Conservation (phyloP, 2,888 invertebrate species). For the Caenorhabditis sulstoni region DNA sequence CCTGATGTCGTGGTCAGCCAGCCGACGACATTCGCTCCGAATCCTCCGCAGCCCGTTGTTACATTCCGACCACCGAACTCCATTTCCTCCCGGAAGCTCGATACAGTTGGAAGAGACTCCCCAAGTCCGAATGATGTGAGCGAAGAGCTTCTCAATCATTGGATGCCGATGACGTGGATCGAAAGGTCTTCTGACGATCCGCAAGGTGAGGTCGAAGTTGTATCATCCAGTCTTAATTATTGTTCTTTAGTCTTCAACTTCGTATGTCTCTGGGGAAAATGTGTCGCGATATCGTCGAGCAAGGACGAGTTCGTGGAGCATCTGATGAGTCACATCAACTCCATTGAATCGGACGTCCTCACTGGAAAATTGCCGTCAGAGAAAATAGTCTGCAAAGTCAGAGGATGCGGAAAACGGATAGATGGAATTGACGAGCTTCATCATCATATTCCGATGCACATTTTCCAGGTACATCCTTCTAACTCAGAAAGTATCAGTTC, state of each 20-base stretch:
- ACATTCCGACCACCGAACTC: not conserved
- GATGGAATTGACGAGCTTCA: conserved; percentile 48
- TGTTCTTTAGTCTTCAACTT: conserved; percentile 46
- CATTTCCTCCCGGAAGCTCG: not conserved
- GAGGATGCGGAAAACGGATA: conserved; percentile 55
- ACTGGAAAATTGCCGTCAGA: not conserved
- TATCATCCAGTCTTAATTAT: too few relatives aligned
- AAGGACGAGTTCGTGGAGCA: conserved; percentile 59
- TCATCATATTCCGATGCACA: conserved; percentile 67
- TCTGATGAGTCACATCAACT: conserved; percentile 50
- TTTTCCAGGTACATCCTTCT: conserved; percentile 37
- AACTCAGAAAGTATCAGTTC: too few relatives aligned
- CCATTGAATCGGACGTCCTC: conserved; percentile 3
- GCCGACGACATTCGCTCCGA: too few relatives aligned
- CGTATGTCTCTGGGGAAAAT: conserved; percentile 64
- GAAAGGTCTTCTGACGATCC: conserved; percentile 51
- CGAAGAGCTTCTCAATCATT: conserved; percentile 48
- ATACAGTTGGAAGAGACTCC: not conserved
- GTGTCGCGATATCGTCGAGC: conserved; percentile 35
- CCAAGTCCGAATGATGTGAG: not conserved
- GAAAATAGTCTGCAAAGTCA: conserved; percentile 47
- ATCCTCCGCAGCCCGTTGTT: too few relatives aligned
- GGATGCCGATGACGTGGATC: conserved; percentile 62
- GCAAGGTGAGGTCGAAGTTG: conserved; percentile 28
- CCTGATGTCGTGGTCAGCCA: too few relatives aligned